Evolutionary conservation across 2,888 invertebrate species (phyloP).

Genomic region (Gonocerus acuteangulatus): DNA sequence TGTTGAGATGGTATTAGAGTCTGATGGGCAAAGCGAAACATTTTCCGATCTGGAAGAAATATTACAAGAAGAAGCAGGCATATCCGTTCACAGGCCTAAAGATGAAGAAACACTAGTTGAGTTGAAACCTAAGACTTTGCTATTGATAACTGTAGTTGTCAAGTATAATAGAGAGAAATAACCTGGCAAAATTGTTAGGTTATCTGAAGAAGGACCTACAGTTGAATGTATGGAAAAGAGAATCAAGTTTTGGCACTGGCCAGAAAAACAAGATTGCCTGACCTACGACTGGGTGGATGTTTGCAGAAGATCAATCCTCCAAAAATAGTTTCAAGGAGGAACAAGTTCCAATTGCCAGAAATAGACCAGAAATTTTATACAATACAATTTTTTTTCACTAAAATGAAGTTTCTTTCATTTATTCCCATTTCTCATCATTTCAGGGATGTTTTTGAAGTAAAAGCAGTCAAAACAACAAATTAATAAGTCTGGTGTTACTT

Average conservation of each 20-base stretch:
- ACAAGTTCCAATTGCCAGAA: slow-evolving; percentile 27
- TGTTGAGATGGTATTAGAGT: slow-evolving; percentile 26
- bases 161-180: slow-evolving; percentile 27
- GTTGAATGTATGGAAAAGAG: slow-evolving; percentile 26
- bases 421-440: too few species aligned
- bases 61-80: slow-evolving; percentile 5
- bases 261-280: slow-evolving; percentile 20
- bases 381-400: too few species aligned
- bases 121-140: too few species aligned
- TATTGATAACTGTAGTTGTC: too few species aligned
- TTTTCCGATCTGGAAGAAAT: slow-evolving; percentile 27
- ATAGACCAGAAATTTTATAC: too few species aligned
- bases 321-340: slow-evolving; percentile 25
- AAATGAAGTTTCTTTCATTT: too few species aligned
- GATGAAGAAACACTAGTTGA: too few species aligned
- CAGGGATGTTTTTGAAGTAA: too few species aligned
- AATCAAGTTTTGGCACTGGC: slow-evolving; percentile 30
- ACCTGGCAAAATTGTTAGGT: slow-evolving; percentile 26
- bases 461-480: too few species aligned
- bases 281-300: slow-evolving; percentile 27
- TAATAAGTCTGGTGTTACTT: too few species aligned
- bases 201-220: slow-evolving; percentile 17
- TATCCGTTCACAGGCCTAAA: neutral
- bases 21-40: slow-evolving; percentile 29
- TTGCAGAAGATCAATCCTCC: slow-evolving; percentile 24